These are phyloP conservation scores for Molothrus aeneus DNA, from an alignment of 2,797 vertebrate species.

Conservation along the genomic window DNA sequence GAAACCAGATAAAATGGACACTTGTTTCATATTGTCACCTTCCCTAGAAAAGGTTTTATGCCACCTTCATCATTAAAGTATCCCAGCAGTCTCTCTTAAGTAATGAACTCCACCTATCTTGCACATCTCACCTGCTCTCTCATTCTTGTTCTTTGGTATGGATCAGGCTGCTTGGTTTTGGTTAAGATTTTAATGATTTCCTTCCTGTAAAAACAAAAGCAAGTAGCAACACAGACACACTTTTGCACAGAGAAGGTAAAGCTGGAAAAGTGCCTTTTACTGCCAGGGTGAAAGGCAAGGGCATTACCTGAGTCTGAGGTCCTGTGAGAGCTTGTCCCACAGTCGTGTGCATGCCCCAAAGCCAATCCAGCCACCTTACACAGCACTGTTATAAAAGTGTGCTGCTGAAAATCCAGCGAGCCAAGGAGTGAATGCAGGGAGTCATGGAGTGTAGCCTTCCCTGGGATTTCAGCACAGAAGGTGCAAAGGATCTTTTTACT, in stretches of 20 bases:
- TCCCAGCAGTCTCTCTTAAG: not conserved
- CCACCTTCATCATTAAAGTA: not conserved
- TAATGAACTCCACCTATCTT: not conserved
- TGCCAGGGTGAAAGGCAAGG: not conserved
- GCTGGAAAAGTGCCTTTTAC: not conserved
- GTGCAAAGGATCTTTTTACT: not conserved
- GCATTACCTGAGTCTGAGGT: not conserved
- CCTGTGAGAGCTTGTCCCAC: not conserved
- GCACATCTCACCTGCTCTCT: not conserved
- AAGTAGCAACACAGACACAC: not conserved
- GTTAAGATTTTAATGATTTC: not conserved
- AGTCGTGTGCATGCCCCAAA: not conserved
- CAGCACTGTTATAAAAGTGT: not conserved
- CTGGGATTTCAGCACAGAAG: not conserved
- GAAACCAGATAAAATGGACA: slow-evolving; percentile 15
- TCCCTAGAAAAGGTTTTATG: not conserved
- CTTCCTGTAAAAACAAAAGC: not conserved
- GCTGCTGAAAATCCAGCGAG: not conserved
- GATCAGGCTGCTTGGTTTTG: not conserved
- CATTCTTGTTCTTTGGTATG: not conserved
- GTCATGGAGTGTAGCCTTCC: not conserved
- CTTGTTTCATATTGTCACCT: not conserved
- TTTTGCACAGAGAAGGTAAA: not conserved
- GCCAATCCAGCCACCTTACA: not conserved
- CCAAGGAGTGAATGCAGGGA: not conserved